Evolutionary conservation across 2,113 vertebrate genomes (phyloP), one percentile per base, ranked within the genome.

Genomic region (Lepisosteus osseus): DNA sequence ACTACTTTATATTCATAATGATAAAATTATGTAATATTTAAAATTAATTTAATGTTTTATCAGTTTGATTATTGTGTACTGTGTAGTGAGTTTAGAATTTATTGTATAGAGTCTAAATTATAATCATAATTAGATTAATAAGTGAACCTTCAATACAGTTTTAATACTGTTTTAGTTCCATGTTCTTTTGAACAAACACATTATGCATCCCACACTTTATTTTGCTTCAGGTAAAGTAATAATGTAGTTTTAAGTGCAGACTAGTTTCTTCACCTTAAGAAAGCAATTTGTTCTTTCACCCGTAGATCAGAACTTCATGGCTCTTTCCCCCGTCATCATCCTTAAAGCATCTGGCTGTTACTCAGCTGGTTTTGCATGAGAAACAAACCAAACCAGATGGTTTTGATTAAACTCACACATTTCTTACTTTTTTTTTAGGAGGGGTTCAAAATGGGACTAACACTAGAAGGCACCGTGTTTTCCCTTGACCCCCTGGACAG

Each of bases 401-500:
- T 3, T 59, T 29, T 29, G 29, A n/a, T 59, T 59, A 59, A 13
- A 13, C 14, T 59, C 11, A 59, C 57, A n/a, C 14, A 59, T 45
- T 69, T 70, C 6, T 74, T 13, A 40, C 51, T 84, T 94, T 65
- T 85, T 59, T 94, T 94, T 41, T 90, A 99, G 97, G 97, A 99
- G 97, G 97, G 97, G 96, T 98, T 99, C 97, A 98, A 98, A 98
- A 98, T 99, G 97, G 97, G 97, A 99, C 91, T 99, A 85, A 99
- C 97, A 79, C 87, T 99, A 64, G 97, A 98, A 94, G 96, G 97
- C 85, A 93, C 97, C 40, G 94, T 97, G 15, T 99, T 99, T 91
- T 95, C 95, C 82, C 90, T 97, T 72, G 97, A 98, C 82, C 96
- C 95, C 2, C 84, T 98, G 69, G 97, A 98, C 80, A 92, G 94